Conservation (phyloP, 2,113 vertebrate species). For the Mormyrus lacerda region DNA sequence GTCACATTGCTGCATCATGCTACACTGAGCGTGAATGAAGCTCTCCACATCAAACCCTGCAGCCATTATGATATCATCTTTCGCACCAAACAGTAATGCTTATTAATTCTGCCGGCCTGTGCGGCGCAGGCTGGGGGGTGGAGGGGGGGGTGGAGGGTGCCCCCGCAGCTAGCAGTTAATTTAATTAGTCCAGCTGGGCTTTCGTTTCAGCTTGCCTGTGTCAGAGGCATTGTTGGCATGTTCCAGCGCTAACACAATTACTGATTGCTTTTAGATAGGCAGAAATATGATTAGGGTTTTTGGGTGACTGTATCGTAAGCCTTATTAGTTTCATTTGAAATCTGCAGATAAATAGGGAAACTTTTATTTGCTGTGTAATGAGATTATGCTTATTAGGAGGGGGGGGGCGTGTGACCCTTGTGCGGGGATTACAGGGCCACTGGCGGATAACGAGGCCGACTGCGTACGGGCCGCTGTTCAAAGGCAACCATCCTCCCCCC, state of each 20-base stretch:
- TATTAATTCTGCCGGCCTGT: constrained; percentile 83
- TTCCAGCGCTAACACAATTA: constrained; percentile 83
- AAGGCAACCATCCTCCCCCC: constrained; percentile 2
- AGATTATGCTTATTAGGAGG: constrained; percentile 92
- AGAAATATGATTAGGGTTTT: constrained; percentile 90
- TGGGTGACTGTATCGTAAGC: constrained; percentile 82
- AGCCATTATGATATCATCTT: constrained; percentile 81
- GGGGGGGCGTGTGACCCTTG: constrained; percentile 69
- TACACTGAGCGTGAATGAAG: constrained; percentile 78
- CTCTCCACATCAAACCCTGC: constrained; percentile 76
- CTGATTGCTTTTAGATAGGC: constrained; percentile 94
- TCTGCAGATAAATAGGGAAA: constrained; percentile 92
- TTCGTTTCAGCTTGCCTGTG: constrained; percentile 75
- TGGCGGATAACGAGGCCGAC: constrained; percentile 66
- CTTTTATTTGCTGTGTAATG: constrained; percentile 91
- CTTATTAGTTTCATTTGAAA: constrained; percentile 97
- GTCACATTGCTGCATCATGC: constrained; percentile 73
- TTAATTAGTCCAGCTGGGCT: constrained; percentile 92
- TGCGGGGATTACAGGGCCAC: constrained; percentile 69
- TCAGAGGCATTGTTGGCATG: constrained; percentile 79
- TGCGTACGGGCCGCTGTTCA: constrained; percentile 40
- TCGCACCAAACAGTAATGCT: constrained; percentile 75
- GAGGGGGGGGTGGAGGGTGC: constrained; percentile 51
- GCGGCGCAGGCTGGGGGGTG: constrained; percentile 67
- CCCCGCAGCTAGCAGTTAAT: constrained; percentile 87